phyloP scores from a whole-genome alignment of 2,797 vertebrate species.

The Onychomys leucogaster region DNA sequence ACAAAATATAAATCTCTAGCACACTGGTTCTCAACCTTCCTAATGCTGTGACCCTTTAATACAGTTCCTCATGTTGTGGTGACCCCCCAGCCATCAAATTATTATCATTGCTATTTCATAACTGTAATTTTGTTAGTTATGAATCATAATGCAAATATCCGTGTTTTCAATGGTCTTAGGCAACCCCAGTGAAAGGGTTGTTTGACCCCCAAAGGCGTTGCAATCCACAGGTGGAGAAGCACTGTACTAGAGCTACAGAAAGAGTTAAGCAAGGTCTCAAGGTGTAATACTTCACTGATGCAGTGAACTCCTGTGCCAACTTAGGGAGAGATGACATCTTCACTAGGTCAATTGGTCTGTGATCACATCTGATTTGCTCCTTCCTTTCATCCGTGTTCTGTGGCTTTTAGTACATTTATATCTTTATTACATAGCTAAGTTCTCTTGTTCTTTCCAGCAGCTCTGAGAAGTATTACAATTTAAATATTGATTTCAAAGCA shows the following conservation, averaged over 20 bases:
- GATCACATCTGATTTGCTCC: background rate
- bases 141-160: background rate
- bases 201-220: background rate
- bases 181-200: background rate
- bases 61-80: background rate
- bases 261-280: background rate
- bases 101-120: background rate
- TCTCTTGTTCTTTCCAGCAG: background rate
- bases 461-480: background rate
- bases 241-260: background rate
- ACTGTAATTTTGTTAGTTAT: background rate
- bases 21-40: background rate
- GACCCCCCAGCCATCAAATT: background rate
- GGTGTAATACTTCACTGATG: background rate
- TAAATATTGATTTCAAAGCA: background rate
- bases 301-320: background rate
- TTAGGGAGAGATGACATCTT: background rate
- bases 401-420: background rate
- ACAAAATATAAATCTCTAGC: background rate
- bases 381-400: background rate
- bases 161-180: background rate
- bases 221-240: background rate
- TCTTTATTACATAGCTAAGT: background rate
- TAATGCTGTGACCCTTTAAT: background rate
- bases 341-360: background rate